Base-by-base conservation (phyloP, 2,113 vertebrate genomes). In the Grammomys surdaster region DNA sequence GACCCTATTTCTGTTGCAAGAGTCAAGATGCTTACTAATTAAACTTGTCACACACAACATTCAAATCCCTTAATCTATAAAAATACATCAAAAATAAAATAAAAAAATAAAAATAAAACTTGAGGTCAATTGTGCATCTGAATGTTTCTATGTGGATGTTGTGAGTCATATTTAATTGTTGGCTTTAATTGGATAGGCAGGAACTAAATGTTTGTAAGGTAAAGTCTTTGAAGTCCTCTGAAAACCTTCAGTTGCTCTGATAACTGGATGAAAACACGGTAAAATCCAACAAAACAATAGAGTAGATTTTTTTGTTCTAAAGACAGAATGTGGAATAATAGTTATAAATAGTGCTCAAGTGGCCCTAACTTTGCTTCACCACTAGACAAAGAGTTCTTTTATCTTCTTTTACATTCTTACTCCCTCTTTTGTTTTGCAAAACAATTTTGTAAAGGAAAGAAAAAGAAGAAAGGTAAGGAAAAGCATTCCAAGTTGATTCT, bases 11-110 rank as follows among this genome's bases (percentile, higher is more conserved):
- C 73, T 95, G 58, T 80, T 92, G 56, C 67, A 70, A 96, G 72
- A 93, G 70, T 95, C 76, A 95, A 92, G 51, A 73, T 85, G 65
- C 70, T 70, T 85, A 54, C 48, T 87, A 89, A 67, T 93, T 96
- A 95, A 91, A 95, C 54, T 84, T 26, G 56, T 93, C 94, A 97
- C 90, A 89, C 75, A 95, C 95, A 90, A 92, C 81, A 84, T 56
- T 82, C 67, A 82, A 43, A 94, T 86, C 88, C 54, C 88, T 88
- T 69, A 77, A 78, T 65, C 75, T 87, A 73, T 77, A 95, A 93
- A 95, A 95, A 97, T 93, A 95, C 95, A 96, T 88, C 40, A 36
- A 81, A 81, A 96, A 69, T 69, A 69, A 69, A 63, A 63, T 63
- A 60, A 20, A 58, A 58, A 58, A 65, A 65, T 26, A 33, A 69